Percentiles rank a stretch among this genome's conserved stretches.
Conservation (phyloP, 2,113 vertebrate genomes). For the Stegastes partitus region DNA sequence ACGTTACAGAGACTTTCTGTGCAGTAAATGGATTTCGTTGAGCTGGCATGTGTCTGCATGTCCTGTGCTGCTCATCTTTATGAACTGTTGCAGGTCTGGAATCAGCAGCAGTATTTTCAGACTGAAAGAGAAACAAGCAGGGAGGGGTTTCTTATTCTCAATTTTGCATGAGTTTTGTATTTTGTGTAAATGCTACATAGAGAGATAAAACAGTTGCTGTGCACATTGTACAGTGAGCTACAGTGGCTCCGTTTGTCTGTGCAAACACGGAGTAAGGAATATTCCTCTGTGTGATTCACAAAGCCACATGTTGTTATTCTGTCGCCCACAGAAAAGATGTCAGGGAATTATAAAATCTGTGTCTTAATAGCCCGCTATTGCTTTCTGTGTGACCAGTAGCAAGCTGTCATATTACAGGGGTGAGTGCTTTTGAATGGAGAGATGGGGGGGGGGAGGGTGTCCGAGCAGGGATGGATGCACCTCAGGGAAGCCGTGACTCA, state of each 20-base stretch:
- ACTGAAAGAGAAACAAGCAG: too few species aligned
- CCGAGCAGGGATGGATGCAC: constrained; percentile 5
- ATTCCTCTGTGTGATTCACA: constrained; percentile 7
- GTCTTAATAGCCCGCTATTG: constrained; percentile 6
- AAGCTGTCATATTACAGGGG: neutral
- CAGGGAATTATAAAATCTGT: neutral
- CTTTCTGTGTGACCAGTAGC: neutral
- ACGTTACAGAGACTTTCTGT: too few species aligned
- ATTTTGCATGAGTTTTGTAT: too few species aligned
- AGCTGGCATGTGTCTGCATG: too few species aligned
- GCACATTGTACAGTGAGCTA: too few species aligned
- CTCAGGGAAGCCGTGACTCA: constrained; percentile 27
- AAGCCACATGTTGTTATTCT: neutral
- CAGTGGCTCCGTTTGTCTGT: neutral
- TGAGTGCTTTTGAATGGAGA: neutral
- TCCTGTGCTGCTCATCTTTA: too few species aligned
- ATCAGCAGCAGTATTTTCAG: too few species aligned
- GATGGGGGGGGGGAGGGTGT: constrained; percentile 2
- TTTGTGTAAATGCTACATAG: too few species aligned
- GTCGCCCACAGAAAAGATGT: constrained; percentile 43
- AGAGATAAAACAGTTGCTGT: too few species aligned
- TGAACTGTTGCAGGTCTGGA: too few species aligned
- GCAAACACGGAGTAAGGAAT: neutral
- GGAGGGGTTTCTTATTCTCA: too few species aligned
- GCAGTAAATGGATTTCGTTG: too few species aligned